Evolutionary conservation across 2,888 invertebrate genomes (phyloP).

Genomic region (Girardia tigrina): DNA sequence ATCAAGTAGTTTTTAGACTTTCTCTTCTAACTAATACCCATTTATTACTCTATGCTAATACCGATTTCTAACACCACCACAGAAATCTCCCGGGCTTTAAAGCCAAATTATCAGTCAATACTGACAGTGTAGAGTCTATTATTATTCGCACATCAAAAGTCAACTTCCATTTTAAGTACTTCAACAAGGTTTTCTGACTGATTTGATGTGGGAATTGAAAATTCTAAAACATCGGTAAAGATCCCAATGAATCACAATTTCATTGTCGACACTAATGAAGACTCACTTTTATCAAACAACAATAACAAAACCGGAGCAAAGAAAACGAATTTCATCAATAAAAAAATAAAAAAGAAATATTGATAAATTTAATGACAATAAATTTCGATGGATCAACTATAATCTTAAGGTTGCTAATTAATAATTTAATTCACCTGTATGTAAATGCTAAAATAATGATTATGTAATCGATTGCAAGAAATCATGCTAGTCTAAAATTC

Average conservation of each 20-base stretch:
- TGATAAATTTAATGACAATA: too few species aligned
- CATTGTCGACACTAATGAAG: slow-evolving; percentile 23
- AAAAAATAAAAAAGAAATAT: too few species aligned
- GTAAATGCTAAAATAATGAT: too few species aligned
- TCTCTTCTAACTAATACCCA: slow-evolving; percentile 12
- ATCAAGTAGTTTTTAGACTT: background rate
- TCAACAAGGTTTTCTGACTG: background rate
- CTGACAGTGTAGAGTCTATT: slow-evolving; percentile 20
- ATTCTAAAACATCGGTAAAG: slow-evolving; percentile 11
- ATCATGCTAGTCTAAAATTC: too few species aligned
- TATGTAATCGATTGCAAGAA: too few species aligned
- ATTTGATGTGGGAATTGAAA: slow-evolving; percentile 18
- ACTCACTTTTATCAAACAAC: slow-evolving; percentile 1
- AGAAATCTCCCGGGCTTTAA: slow-evolving; percentile 18
- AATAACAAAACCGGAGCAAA: too few species aligned
- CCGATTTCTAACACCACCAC: slow-evolving; percentile 4
- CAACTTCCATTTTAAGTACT: background rate
- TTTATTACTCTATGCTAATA: slow-evolving; percentile 17
- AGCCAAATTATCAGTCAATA: slow-evolving; percentile 23
- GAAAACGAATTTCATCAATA: background rate
- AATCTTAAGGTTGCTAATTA: too few species aligned
- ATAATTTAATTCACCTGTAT: too few species aligned
- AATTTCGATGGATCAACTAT: too few species aligned
- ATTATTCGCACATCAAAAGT: slow-evolving; percentile 17
- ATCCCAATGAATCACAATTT: slow-evolving; percentile 20